Evolutionary conservation across 2,113 vertebrate species (phyloP).

Genomic region (Spizaetus ornatus): DNA sequence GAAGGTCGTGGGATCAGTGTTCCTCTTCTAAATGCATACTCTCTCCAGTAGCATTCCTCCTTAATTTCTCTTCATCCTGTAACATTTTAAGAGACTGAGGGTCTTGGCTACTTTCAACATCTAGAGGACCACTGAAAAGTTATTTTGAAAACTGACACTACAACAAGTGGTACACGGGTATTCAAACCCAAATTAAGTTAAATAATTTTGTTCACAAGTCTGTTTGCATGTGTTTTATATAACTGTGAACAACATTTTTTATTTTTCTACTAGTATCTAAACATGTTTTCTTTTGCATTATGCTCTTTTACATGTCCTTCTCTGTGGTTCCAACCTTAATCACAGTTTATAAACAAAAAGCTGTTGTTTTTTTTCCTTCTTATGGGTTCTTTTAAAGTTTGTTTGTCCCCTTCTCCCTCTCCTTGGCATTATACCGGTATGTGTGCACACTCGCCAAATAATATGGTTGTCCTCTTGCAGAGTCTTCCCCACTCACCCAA

Average conservation of each 20-base stretch:
- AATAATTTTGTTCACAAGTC: background rate
- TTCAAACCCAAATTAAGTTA: background rate
- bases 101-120: background rate
- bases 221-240: background rate
- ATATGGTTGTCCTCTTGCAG: background rate
- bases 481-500: background rate
- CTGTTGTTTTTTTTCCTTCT: background rate
- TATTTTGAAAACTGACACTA: background rate
- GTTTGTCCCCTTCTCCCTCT: background rate
- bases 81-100: background rate
- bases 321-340: background rate
- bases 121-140: background rate
- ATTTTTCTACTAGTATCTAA: background rate
- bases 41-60: background rate
- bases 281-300: background rate
- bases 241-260: background rate
- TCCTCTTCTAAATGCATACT: background rate
- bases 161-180: background rate
- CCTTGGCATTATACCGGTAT: background rate
- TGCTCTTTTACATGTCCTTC: background rate
- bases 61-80: background rate
- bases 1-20: background rate
- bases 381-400: background rate
- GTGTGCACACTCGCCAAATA: background rate
- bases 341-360: background rate